A percentile compares a stretch with the other conserved stretches of the same genome.
Conservation (phyloP, 2,113 vertebrate genomes). For the Macquaria ambigua region DNA sequence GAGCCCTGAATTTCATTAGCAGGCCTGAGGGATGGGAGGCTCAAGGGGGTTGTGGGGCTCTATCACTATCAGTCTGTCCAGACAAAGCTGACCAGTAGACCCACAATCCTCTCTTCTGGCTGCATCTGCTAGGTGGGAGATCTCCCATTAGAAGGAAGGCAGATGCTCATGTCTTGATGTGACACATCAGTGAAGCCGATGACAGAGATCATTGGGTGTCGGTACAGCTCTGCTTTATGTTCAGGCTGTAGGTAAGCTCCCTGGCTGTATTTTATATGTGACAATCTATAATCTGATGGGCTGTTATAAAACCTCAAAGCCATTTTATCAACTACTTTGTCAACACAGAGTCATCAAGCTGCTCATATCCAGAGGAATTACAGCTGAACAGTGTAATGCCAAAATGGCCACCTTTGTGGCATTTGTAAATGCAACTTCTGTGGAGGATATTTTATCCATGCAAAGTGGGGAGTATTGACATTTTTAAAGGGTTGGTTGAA, state of each 20-base stretch:
- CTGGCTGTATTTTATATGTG: background rate
- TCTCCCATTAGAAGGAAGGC: conserved; percentile 9
- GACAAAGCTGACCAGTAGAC: conserved; percentile 63
- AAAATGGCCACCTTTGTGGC: background rate
- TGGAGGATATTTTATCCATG: background rate
- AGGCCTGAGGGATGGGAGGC: conserved; percentile 30
- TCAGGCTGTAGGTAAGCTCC: background rate
- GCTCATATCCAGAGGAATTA: background rate
- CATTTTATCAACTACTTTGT: background rate
- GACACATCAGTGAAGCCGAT: conserved; percentile 40
- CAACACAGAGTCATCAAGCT: background rate
- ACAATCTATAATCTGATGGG: background rate
- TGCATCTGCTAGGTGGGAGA: conserved; percentile 51
- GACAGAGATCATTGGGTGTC: background rate
- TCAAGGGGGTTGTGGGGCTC: conserved; percentile 21
- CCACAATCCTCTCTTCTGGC: conserved; percentile 27
- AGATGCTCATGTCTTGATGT: conserved; percentile 62
- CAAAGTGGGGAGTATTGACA: background rate
- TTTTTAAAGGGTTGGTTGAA: background rate
- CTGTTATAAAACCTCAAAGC: background rate
- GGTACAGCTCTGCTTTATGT: conserved; percentile 1
- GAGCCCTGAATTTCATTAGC: conserved; percentile 75
- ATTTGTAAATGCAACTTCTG: background rate
- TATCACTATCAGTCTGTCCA: conserved; percentile 54
- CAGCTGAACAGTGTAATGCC: background rate